Base-by-base conservation (phyloP, 2,113 vertebrate genomes). In the Myodes glareolus region DNA sequence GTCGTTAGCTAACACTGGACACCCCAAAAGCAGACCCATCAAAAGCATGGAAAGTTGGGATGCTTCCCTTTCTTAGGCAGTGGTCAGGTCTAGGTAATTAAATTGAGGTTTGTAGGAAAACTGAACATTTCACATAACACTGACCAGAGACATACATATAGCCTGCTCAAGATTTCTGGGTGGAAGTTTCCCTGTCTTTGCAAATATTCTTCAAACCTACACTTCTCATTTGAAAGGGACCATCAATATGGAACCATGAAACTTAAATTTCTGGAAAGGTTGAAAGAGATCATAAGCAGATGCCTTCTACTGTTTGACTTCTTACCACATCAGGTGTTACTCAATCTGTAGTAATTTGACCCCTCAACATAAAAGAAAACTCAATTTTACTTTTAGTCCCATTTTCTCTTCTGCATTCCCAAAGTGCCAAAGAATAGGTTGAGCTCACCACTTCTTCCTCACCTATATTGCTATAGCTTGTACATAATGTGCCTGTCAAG, bases 201-300 rank as follows among this genome's bases (percentile, higher is more conserved):
- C 36, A 95, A 67, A 50, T 63, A 36, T 88, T 73, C n/a, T 94
- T 94, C 33, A 96, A 91, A 76, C 29, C 72, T 73, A 47, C 17
- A 39, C 11, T 76, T 91, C 25, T 91, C 19, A 47, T 70, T 75
- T 47, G 47, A 61, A 80, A 42, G 16, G 5, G 27, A 47, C 11
- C 4, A 14, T 88, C 50, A 87, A 27, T 68, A 75, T 33, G 19
- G 52, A 94, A 94, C 5, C 47, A 75, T 77, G 29, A 77, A 42
- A 36, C 76, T 84, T 73, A 50, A 31, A 80, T 91, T 88, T 65
- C 55, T 75, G 42, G 36, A 84, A 77, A 88, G 27, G 16, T 45
- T 67, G 45, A 36, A 10, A 16, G 39, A 63, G 14, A 33, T 13
- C 47, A 82, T 10, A 94, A 72, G 91, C 89, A 12, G 36, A 50